Base-by-base conservation (phyloP, 2,113 vertebrate species). In the Illadopsis cleaveri region DNA sequence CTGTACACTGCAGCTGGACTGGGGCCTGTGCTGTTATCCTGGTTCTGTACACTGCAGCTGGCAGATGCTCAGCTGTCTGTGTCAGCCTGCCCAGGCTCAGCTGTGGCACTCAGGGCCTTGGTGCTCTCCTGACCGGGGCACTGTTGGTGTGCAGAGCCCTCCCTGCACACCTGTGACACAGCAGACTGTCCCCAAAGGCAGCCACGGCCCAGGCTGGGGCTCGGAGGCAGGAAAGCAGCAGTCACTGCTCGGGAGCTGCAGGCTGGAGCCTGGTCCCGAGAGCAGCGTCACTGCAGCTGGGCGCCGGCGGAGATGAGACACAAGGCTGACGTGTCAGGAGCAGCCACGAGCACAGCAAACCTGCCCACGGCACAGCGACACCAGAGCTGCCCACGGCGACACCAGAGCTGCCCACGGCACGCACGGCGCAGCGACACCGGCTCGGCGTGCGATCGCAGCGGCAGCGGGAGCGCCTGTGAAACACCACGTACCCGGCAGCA, bases 21-120 rank as follows among this genome's bases (percentile, higher is more conserved):
- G 17, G 13, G 20, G 16, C 22, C 11, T 3, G 27, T 12, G 17
- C 48, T 30, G 4, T 5, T 22, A 0, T 11, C 48, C 28, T 13
- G 2, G 24, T 6, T 56, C 61, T 42, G 42, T 5, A 33, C 38
- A 17, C 14, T 1, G n/a, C 0, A 14, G 25, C 3, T 35, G 15
- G 48, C 8, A 48, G 47, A 45, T 5, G 12, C 42, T n/a, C 16
- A 2, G 0, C 1, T 69, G 15, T 23, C 64, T 38, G 0, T 8
- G 37, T 18, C 57, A 38, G 51, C n/a, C 12, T 9, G 12, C 42
- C 18, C 1, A 0, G 57, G 30, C 54, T 50, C 13, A 6, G 28
- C 0, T 3, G 0, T 1, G 20, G 65, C 38, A 13, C 2, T 13
- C 38, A 14, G 40, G 23, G 15, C 18, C 21, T 23, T 0, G 0